Evolutionary conservation across 2,888 invertebrate genomes (phyloP), one percentile per base, ranked within the genome.

Genomic region (Hyposoter dolosus): DNA sequence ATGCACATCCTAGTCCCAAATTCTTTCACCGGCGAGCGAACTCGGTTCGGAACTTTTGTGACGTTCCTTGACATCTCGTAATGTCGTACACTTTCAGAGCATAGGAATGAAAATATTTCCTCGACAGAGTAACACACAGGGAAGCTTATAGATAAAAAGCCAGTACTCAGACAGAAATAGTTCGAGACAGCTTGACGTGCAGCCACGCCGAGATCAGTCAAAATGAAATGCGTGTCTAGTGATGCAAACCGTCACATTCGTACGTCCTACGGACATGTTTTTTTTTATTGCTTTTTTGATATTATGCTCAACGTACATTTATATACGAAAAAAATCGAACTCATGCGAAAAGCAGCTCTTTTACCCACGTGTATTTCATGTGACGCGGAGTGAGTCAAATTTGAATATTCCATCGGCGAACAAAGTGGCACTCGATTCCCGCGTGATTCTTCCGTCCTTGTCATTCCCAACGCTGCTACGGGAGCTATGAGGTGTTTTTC

Each of bases 391-490:
- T 56, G 56, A 72, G 81, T 60, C 66, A 66, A 84, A 81, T 84
- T 84, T 84, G 81, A 84, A 84, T 84, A 84, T 84, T 81, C 81
- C 77, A 66, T 81, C 81, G 81, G 71, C 40, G 84, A 84, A 77
- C 84, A 81, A 84, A 84, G 81, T 84, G 84, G 77, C 77, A 77
- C 81, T 84, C 81, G 77, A 84, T 84, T 76, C 84, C 53, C 72
- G 66, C 35, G 72, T 47, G 77, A 81, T 77, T 81, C 66, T 35
- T n/a, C 15, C 47, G 71, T 72, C 65, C 65, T 72, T 77, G 77
- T 81, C 81, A 56, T 72, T 84, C 72, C 60, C 77, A 77, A 72
- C 66, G 23, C 32, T 50, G 43, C 40, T 40, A 28, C 53, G 66
- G 4, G 32, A 75, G 71, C 76, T 71, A 50, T 76, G 65, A 28